Conservation (phyloP, 2,797 vertebrate genomes). For the Rhinella marina region DNA sequence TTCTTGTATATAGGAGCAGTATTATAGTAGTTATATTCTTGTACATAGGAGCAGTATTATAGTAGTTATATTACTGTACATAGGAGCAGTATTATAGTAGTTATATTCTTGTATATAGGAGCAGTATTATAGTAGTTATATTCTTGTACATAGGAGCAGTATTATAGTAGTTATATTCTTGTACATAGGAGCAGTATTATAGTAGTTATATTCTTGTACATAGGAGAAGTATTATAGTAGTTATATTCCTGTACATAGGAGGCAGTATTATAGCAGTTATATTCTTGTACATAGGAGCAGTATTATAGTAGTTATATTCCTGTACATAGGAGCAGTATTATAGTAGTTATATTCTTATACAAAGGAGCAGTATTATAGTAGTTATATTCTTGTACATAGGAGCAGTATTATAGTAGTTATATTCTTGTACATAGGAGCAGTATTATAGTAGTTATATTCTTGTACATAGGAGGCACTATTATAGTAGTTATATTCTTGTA, state of each 20-base stretch:
- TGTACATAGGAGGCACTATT: background rate
- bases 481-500: constrained; percentile 6
- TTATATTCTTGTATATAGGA: constrained; percentile 12
- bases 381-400: constrained; percentile 4
- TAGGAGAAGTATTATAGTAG: background rate
- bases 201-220: no score
- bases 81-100: constrained; percentile 6
- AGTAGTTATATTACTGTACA: no score
- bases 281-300: no score
- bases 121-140: constrained; percentile 20
- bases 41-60: constrained; percentile 3
- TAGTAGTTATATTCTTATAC: background rate
- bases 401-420: constrained; percentile 2
- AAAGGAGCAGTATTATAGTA: constrained; percentile 3
- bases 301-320: no score
- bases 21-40: constrained; percentile 17
- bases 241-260: no score
- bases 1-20: constrained; percentile 13
- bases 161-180: background rate
- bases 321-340: no score
- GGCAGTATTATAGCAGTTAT: no score
- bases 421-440: background rate
- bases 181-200: no score
- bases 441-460: constrained; percentile 13
- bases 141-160: constrained; percentile 1